phyloP scores from a whole-genome alignment of 2,888 invertebrate species.

The Brenthis daphne region DNA sequence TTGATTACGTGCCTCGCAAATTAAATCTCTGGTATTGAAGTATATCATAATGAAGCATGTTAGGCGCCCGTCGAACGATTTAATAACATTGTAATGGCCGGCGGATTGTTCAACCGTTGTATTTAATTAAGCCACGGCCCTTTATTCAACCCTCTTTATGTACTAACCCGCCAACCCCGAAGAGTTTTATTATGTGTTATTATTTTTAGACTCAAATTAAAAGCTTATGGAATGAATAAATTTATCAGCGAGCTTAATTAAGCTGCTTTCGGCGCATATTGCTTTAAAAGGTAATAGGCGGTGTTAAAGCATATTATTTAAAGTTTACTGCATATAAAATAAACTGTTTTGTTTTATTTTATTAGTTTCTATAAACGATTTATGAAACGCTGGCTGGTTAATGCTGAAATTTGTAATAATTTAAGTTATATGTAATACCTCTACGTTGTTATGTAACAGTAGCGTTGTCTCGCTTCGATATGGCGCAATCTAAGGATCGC shows the following conservation, averaged over 20 bases:
- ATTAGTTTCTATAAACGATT: conserved; percentile 19
- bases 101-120: conserved; percentile 65
- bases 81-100: conserved; percentile 78
- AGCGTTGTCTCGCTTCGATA: no score
- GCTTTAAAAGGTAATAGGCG: conserved; percentile 30
- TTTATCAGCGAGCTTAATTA: conserved; percentile 37
- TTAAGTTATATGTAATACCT: neutral
- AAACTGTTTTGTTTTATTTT: conserved; percentile 28
- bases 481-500: no score
- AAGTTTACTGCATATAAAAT: conserved; percentile 27
- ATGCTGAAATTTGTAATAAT: neutral
- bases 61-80: conserved; percentile 73
- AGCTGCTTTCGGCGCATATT: conserved; percentile 30
- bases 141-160: conserved; percentile 59
- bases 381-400: neutral
- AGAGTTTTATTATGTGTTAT: conserved; percentile 69
- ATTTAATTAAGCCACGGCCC: conserved; percentile 74
- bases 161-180: conserved; percentile 45
- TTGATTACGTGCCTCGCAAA: conserved; percentile 51
- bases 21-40: conserved; percentile 66
- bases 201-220: conserved; percentile 58
- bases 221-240: conserved; percentile 44
- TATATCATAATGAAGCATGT: conserved; percentile 69
- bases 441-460: neutral
- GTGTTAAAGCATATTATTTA: conserved; percentile 30